phyloP scores from a whole-genome alignment of 2,888 invertebrate species.

The Dynastes hyllus region DNA sequence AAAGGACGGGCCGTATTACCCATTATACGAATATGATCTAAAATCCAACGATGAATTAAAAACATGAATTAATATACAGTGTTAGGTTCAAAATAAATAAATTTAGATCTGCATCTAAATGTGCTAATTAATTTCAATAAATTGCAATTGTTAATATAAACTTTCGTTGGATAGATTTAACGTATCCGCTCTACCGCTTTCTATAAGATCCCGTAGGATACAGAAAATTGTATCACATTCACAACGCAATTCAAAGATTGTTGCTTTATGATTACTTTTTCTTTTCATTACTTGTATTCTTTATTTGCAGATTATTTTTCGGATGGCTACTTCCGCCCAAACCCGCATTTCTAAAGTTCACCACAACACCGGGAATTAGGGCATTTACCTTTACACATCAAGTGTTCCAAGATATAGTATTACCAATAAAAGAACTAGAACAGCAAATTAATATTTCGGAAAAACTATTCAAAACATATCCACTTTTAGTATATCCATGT shows the following conservation, averaged over 20 bases:
- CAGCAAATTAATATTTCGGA: slow-evolving; percentile 77
- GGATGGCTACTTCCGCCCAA: slow-evolving; percentile 83
- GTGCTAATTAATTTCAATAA: too few relatives aligned
- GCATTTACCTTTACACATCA: slow-evolving; percentile 82
- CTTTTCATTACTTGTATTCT: not conserved
- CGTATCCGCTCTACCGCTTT: too few relatives aligned
- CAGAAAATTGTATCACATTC: too few relatives aligned
- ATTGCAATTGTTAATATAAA: too few relatives aligned
- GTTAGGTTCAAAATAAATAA: too few relatives aligned
- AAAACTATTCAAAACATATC: slow-evolving; percentile 78
- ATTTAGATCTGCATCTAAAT: too few relatives aligned
- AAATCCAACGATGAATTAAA: too few relatives aligned
- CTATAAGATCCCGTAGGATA: too few relatives aligned
- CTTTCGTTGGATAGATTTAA: too few relatives aligned
- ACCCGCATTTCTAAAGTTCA: slow-evolving; percentile 82
- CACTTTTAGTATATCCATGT: slow-evolving; percentile 81
- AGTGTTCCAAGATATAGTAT: slow-evolving; percentile 82
- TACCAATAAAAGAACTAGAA: slow-evolving; percentile 79
- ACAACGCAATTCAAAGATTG: not conserved
- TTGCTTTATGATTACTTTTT: not conserved
- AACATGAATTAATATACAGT: too few relatives aligned
- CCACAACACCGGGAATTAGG: slow-evolving; percentile 80
- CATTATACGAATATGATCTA: too few relatives aligned
- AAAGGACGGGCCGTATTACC: too few relatives aligned
- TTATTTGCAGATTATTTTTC: slow-evolving; percentile 71